Percentiles rank a stretch among this genome's conserved stretches.
Evolutionary conservation across 2,797 vertebrate species (phyloP).

Genomic region (Austrolebias charrua): DNA sequence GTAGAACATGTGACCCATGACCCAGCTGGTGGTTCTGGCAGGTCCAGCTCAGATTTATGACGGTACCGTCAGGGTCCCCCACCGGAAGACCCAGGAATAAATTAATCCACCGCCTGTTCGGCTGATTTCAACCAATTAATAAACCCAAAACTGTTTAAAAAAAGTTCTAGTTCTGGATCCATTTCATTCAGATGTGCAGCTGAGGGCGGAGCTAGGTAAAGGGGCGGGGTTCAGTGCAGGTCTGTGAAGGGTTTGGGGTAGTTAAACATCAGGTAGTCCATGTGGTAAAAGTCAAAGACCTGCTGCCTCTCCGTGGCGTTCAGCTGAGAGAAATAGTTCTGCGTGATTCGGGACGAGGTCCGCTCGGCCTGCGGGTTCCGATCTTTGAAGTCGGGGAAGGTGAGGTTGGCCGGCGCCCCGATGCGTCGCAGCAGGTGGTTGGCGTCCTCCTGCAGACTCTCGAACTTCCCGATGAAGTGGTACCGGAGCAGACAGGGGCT

Average conservation of each 20-base stretch:
- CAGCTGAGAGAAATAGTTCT: slow-evolving; percentile 87
- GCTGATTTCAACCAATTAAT: no score
- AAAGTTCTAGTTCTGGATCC: background rate
- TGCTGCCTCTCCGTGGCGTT: slow-evolving; percentile 86
- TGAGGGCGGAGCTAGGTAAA: background rate
- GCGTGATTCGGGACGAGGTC: slow-evolving; percentile 84
- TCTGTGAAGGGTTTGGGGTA: slow-evolving; percentile 91
- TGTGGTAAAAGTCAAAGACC: slow-evolving; percentile 91
- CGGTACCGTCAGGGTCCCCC: no score
- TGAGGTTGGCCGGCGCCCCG: slow-evolving; percentile 84
- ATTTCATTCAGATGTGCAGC: background rate
- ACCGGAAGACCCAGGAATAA: no score
- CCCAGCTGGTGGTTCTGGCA: background rate
- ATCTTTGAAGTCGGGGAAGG: slow-evolving; percentile 90
- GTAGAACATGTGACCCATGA: background rate
- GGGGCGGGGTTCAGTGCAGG: slow-evolving; percentile 73
- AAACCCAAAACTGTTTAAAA: no score
- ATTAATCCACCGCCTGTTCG: no score
- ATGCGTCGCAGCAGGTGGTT: slow-evolving; percentile 85
- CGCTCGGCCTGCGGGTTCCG: slow-evolving; percentile 87
- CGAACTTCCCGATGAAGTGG: slow-evolving; percentile 91
- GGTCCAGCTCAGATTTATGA: no score
- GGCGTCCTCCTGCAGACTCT: slow-evolving; percentile 89
- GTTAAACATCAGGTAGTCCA: slow-evolving; percentile 95
- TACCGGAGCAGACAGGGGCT: slow-evolving; percentile 90